These are phyloP conservation scores for Zoanthus sansibaricus DNA, from an alignment of 92 coral and sea anemone genomes.

Conservation along the genomic window DNA sequence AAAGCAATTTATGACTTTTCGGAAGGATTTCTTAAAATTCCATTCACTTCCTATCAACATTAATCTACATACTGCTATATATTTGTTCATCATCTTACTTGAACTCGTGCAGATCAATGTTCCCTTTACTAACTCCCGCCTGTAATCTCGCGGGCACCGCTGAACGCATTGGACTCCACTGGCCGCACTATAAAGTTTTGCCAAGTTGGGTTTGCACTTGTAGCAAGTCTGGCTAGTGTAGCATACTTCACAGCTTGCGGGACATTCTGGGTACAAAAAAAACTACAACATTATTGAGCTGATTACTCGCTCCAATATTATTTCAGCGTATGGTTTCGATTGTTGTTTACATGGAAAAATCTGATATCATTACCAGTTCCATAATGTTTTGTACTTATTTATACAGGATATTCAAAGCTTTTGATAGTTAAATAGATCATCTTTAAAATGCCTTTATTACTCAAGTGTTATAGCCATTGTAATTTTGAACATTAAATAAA, in stretches of 20 bases:
- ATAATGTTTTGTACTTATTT: too few species aligned
- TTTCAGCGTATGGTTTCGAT: neutral
- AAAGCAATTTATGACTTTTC: too few species aligned
- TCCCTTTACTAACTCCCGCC: conserved; percentile 23
- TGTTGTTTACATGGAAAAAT: neutral
- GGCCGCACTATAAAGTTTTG: conserved; percentile 29
- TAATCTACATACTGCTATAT: too few species aligned
- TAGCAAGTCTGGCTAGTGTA: conserved; percentile 40
- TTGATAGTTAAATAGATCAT: too few species aligned
- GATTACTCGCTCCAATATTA: neutral
- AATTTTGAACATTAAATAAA: too few species aligned
- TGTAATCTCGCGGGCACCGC: conserved; percentile 21
- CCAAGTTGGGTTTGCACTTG: conserved; percentile 27
- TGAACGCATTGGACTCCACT: conserved; percentile 25
- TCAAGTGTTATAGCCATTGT: too few species aligned
- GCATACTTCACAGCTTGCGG: conserved; percentile 34
- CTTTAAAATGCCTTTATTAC: too few species aligned
- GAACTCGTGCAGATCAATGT: conserved; percentile 38
- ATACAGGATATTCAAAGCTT: too few species aligned
- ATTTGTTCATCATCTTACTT: neutral
- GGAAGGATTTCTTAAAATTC: too few species aligned
- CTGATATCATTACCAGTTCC: too few species aligned
- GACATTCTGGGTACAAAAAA: conserved; percentile 8
- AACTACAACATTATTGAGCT: neutral
- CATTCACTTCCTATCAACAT: too few species aligned